Evolutionary conservation across 2,797 vertebrate genomes (phyloP).

Genomic region (Alosa sapidissima): DNA sequence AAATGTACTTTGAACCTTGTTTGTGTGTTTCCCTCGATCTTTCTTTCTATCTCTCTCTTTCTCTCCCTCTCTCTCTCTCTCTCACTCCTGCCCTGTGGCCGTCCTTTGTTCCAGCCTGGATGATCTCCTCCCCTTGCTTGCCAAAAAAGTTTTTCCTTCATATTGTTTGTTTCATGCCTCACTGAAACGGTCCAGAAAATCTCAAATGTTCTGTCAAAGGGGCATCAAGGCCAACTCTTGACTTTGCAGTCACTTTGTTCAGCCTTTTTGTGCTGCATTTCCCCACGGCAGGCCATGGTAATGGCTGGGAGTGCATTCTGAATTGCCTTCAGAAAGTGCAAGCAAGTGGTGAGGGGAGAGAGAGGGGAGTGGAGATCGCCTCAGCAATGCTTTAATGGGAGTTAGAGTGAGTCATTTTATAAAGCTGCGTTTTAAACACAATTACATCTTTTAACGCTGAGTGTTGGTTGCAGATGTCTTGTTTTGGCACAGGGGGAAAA

Average conservation of each 20-base stretch:
- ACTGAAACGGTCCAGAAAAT: background rate
- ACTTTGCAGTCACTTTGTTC: constrained; percentile 53
- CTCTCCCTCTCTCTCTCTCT: background rate
- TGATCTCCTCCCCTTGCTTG: background rate
- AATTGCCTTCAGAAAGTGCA: constrained; percentile 57
- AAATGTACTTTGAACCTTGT: constrained; percentile 20
- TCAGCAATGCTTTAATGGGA: background rate
- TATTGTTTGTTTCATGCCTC: background rate
- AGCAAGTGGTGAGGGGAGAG: background rate
- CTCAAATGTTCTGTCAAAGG: background rate
- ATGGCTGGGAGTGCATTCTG: constrained; percentile 56
- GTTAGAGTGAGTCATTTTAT: background rate
- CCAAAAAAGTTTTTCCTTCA: background rate
- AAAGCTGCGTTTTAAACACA: constrained; percentile 50
- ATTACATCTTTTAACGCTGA: constrained; percentile 33
- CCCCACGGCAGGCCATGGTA: constrained; percentile 44
- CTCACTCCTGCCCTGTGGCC: background rate
- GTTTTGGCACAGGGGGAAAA: background rate
- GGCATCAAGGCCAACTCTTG: constrained; percentile 24
- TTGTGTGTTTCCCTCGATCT: background rate
- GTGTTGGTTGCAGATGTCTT: constrained; percentile 2
- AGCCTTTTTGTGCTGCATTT: constrained; percentile 41
- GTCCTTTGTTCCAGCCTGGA: background rate
- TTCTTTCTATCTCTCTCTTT: background rate
- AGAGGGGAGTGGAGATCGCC: background rate